Evolutionary conservation across 2,797 vertebrate species (phyloP).

Genomic region (Pangasius sanitwongsei): DNA sequence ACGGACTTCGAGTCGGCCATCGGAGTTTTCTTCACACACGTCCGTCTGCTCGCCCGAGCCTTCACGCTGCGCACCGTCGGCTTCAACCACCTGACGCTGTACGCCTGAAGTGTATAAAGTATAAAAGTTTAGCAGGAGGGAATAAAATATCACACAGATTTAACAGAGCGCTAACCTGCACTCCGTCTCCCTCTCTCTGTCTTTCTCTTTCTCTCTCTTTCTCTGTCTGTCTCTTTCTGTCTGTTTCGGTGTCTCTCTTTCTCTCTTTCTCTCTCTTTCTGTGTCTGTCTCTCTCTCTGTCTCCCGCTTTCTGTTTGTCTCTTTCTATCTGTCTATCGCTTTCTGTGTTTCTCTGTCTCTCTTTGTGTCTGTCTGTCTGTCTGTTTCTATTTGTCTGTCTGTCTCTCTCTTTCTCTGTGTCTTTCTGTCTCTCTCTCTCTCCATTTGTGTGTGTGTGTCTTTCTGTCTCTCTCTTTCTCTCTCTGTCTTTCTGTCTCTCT

Average conservation of each 20-base stretch:
- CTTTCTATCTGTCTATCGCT: no score
- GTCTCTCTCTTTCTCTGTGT: background rate
- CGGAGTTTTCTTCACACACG: slow-evolving; percentile 93
- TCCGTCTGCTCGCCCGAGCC: slow-evolving; percentile 91
- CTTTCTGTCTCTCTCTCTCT: background rate
- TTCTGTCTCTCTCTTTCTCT: background rate
- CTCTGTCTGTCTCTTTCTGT: background rate
- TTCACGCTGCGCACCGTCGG: slow-evolving; percentile 98
- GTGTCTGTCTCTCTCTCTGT: background rate
- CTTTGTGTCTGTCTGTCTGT: no score
- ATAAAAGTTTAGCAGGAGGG: background rate
- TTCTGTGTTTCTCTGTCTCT: background rate
- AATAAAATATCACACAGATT: no score
- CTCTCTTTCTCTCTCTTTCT: background rate
- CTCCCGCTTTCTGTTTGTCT: no score
- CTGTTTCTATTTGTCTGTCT: background rate
- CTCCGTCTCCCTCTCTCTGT: background rate
- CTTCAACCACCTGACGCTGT: slow-evolving; percentile 99
- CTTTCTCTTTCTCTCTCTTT: slow-evolving; percentile 38
- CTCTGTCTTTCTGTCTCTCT: fast-evolving
- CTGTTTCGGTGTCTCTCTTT: background rate
- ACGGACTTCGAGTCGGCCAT: slow-evolving; percentile 92
- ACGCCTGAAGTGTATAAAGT: slow-evolving; percentile 54
- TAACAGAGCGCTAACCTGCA: background rate
- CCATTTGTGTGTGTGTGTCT: background rate